Evolutionary conservation across 30 jellyfish, hydroid and myxozoan species (phyloP).

Genomic region (Turritopsis rubra): DNA sequence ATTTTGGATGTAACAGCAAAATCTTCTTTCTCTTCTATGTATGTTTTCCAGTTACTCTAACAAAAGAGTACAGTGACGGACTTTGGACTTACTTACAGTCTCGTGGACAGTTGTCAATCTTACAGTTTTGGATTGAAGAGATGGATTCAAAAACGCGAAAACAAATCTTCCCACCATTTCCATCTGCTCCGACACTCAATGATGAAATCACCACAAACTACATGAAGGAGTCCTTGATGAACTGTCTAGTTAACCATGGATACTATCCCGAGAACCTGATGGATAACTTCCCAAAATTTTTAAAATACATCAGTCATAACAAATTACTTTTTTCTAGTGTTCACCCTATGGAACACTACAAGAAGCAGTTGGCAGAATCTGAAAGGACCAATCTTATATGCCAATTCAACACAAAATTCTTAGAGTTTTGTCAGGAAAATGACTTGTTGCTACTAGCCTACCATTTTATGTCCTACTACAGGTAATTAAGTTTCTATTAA

Average conservation of each 20-base stretch:
- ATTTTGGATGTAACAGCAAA: not conserved
- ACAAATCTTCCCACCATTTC: conserved; percentile 11
- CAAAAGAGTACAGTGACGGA: not conserved
- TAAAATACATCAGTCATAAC: conserved; percentile 20
- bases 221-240: not conserved
- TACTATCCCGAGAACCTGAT: conserved; percentile 19
- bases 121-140: not conserved
- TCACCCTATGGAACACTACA: conserved; percentile 19
- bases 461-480: conserved; percentile 11
- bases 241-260: conserved; percentile 17
- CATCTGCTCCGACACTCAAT: not conserved
- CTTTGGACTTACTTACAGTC: conserved; percentile 21
- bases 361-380: not conserved
- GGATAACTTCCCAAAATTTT: conserved; percentile 1
- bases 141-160: not conserved
- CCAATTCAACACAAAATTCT: conserved; percentile 9
- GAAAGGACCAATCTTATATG: not conserved
- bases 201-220: conserved; percentile 2
- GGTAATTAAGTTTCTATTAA: not conserved
- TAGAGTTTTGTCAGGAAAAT: conserved; percentile 24
- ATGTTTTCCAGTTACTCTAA: conserved; percentile 4
- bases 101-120: conserved; percentile 1
- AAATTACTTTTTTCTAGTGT: not conserved
- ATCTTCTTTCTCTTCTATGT: not conserved
- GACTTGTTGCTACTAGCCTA: conserved; percentile 12